Percentiles rank a stretch among this genome's conserved stretches.
Evolutionary conservation across 37 sponge, comb jelly and placozoan species (phyloP).

Genomic region (Hexactinellida sp.): DNA sequence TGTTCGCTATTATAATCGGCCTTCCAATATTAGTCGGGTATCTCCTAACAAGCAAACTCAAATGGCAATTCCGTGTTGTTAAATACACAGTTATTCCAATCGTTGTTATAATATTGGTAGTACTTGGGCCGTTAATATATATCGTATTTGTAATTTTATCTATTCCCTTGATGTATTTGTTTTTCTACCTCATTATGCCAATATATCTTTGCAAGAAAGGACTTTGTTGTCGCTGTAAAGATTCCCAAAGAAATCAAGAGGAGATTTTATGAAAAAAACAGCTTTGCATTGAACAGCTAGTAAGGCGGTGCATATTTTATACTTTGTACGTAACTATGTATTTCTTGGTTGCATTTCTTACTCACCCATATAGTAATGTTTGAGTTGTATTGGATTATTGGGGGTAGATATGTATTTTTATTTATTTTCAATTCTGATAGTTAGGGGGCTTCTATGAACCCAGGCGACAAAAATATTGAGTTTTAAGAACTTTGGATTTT

Average conservation of each 20-base stretch:
- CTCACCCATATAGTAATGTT: neutral
- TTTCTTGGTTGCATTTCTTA: neutral
- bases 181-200: neutral
- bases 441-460: too few relatives aligned
- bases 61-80: neutral
- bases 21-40: neutral
- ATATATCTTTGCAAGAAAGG: neutral
- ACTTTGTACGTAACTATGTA: too few relatives aligned
- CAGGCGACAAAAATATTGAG: too few relatives aligned
- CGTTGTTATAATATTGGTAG: neutral
- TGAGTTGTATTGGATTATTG: neutral
- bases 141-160: neutral
- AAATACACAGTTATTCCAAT: neutral
- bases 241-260: neutral
- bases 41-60: neutral
- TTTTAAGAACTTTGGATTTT: too few relatives aligned
- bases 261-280: neutral
- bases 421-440: too few relatives aligned
- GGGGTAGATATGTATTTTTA: too few relatives aligned
- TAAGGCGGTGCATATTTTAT: conserved; percentile 11
- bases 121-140: neutral
- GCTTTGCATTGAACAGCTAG: neutral
- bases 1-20: neutral
- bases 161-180: neutral
- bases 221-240: neutral